Base-by-base conservation (phyloP, 2,113 vertebrate genomes). In the Paraplagusia blochii region DNA sequence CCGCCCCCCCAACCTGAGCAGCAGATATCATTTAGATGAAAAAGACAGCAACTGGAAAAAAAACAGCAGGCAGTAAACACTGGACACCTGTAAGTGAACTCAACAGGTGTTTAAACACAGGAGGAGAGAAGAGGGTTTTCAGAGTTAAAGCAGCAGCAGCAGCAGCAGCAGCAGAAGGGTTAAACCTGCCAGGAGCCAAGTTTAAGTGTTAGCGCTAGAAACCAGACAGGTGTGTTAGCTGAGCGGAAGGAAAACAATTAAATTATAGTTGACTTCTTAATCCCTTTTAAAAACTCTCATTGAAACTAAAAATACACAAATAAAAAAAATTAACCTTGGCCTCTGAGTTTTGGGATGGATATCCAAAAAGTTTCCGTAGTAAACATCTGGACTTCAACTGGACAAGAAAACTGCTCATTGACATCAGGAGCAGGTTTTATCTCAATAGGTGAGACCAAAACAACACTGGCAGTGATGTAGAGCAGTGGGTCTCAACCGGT, bases 51-150 rank as follows among this genome's bases (percentile, higher is more conserved):
- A 49, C 5, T 43, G 65, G 53, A n/a, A 74, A 67, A 53, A 73
- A 66, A 77, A 68, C 42, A 63, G 64, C 52, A 75, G 49, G 73
- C 43, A 69, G 38, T 17, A n/a, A 7, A 58, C 29, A 58, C 63
- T 58, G 65, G 70, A 65, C 61, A 78, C 61, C 77, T 86, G 77
- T 17, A 44, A 71, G 78, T 64, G 40, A 74, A 80, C 43, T 44
- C 48, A 74, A 55, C 56, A 12, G 64, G 56, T 66, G 71, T 60
- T 68, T 58, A 58, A 44, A 61, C 6, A 59, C 19, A 33, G 22
- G 47, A 53, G n/a, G 29, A 58, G 9, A 9, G 8, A 17, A 18
- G 8, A 17, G 11, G 16, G n/a, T n/a, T n/a, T n/a, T n/a, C 5
- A 19, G 33, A 76, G 58, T 7, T 13, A 14, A 19, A 58, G 68